A percentile compares a stretch with the other conserved stretches of the same genome.
Conservation (phyloP, 2,113 vertebrate species). For the Myanophis thanlyinensis region DNA sequence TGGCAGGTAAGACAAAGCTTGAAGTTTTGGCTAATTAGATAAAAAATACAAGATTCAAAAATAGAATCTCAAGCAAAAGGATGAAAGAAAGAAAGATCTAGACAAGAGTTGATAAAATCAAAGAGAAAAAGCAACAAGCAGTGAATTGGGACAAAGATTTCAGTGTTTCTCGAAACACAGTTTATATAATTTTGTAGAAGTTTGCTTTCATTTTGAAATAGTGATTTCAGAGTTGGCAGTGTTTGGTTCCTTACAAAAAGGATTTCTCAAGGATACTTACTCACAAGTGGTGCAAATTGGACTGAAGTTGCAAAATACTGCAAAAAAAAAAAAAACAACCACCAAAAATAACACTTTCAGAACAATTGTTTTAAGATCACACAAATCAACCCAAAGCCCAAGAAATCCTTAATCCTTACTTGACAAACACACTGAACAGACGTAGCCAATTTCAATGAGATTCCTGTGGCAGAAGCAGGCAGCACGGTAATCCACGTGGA, state of each 20-base stretch:
- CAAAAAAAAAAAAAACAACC: conserved; percentile 30
- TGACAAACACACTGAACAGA: conserved; percentile 96
- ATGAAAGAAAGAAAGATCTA: neutral
- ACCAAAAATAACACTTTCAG: conserved; percentile 20
- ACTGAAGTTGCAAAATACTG: conserved; percentile 99
- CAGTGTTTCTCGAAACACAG: neutral
- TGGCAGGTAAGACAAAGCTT: neutral
- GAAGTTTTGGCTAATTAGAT: neutral
- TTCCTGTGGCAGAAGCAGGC: conserved; percentile 97
- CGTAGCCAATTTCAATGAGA: conserved; percentile 97
- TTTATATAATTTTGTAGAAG: neutral
- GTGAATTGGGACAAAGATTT: neutral
- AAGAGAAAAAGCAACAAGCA: neutral
- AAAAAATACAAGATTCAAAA: neutral
- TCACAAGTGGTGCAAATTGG: conserved; percentile 99
- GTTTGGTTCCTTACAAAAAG: neutral
- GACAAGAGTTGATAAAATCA: neutral
- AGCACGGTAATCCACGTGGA: conserved; percentile 94
- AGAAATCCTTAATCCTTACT: conserved; percentile 73
- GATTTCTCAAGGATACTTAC: conserved; percentile 76
- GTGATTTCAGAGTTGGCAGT: neutral
- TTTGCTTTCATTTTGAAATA: neutral
- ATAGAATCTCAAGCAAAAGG: neutral
- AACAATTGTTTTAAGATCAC: neutral
- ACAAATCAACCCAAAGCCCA: neutral